Conservation (phyloP, 2,797 vertebrate genomes). For the Betta splendens region DNA sequence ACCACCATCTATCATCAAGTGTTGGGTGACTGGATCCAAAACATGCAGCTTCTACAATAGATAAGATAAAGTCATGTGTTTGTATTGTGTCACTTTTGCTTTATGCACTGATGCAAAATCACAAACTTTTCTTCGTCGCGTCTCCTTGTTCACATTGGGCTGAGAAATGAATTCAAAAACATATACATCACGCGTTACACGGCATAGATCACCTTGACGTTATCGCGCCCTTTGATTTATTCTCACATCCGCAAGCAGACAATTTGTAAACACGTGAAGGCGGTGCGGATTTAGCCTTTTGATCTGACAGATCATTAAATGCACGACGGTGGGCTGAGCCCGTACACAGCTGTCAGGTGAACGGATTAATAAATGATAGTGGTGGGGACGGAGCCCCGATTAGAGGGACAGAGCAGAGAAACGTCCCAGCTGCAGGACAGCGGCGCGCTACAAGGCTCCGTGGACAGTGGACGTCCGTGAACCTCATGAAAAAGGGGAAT, state of each 20-base stretch:
- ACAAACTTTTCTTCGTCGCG: slow-evolving; percentile 8
- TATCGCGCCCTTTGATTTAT: slow-evolving; percentile 72
- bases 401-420: neutral
- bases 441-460: neutral
- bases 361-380: slow-evolving; percentile 36
- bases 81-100: no score
- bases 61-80: no score
- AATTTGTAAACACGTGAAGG: slow-evolving; percentile 52
- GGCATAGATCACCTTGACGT: slow-evolving; percentile 54
- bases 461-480: slow-evolving; percentile 11
- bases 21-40: no score
- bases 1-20: no score
- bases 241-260: slow-evolving; percentile 45
- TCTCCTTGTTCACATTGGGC: slow-evolving; percentile 47
- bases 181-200: slow-evolving; percentile 22
- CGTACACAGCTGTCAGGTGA: slow-evolving; percentile 16
- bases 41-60: no score
- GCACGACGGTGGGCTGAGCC: slow-evolving; percentile 37
- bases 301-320: slow-evolving; percentile 57
- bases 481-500: slow-evolving; percentile 7
- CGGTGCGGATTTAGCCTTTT: slow-evolving; percentile 39
- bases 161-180: slow-evolving; percentile 52
- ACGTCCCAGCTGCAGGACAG: neutral
- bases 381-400: slow-evolving; percentile 4
- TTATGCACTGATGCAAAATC: slow-evolving; percentile 12